phyloP scores from a whole-genome alignment of 2,797 vertebrate species.

The Caiman crocodilus region DNA sequence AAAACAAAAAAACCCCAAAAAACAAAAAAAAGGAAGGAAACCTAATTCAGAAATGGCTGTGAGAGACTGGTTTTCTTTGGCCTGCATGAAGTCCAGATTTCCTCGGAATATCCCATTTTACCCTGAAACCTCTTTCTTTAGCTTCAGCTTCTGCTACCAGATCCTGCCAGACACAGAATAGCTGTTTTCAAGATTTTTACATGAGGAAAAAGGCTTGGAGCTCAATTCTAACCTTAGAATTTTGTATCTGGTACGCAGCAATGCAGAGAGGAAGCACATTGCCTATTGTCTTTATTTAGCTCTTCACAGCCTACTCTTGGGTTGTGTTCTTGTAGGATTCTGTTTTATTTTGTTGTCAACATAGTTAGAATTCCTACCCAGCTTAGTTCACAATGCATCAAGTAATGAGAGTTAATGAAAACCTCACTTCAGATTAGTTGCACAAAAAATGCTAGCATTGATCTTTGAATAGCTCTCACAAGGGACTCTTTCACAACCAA shows the following conservation, averaged over 20 bases:
- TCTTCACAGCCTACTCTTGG: not conserved
- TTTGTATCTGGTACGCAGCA: not conserved
- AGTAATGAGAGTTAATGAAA: constrained; percentile 55
- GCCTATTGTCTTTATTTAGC: constrained; percentile 17
- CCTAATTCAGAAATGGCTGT: no score
- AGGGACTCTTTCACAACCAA: constrained; percentile 19
- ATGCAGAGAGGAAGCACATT: not conserved
- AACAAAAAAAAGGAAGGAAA: no score
- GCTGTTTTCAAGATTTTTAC: not conserved
- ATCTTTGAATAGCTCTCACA: not conserved
- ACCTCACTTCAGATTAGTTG: constrained; percentile 45
- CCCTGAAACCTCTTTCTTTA: not conserved
- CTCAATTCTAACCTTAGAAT: not conserved
- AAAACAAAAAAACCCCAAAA: no score
- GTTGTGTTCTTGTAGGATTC: constrained; percentile 26
- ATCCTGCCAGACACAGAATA: not conserved
- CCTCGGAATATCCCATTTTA: no score
- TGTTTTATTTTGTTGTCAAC: constrained; percentile 1
- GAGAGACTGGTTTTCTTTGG: no score
- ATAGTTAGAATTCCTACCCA: not conserved
- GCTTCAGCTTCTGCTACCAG: rapidly evolving
- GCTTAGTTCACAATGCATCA: constrained; percentile 51
- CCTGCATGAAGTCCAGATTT: no score
- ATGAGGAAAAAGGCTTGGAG: not conserved
- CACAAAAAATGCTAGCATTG: constrained; percentile 25